Evolutionary conservation across 2,888 invertebrate genomes (phyloP).

Genomic region (Coenonympha glycerion): DNA sequence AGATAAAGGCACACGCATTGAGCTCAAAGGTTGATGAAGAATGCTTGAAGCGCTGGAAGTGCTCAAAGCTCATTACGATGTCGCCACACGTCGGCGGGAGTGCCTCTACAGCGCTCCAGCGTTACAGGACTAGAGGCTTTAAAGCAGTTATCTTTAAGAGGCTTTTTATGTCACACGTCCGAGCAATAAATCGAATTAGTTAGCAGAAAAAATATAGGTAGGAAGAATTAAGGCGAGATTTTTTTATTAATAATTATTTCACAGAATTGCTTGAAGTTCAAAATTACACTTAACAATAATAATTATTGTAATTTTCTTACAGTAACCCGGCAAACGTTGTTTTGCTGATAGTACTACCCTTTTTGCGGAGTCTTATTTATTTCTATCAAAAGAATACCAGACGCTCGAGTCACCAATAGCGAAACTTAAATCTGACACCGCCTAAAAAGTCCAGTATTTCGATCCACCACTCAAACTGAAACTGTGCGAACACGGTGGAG

Average conservation of each 20-base stretch:
- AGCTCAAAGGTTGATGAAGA: not conserved
- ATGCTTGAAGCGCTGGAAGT: slow-evolving; percentile 10
- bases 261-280: not conserved
- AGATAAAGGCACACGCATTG: not conserved
- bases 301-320: no score
- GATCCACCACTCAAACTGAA: slow-evolving; percentile 22
- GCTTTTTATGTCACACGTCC: slow-evolving; percentile 14
- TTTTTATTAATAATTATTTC: not conserved
- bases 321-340: no score
- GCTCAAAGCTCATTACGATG: slow-evolving; percentile 40
- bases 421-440: not conserved
- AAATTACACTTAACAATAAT: no score
- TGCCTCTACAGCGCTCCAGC: not conserved
- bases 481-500: slow-evolving; percentile 24
- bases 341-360: no score
- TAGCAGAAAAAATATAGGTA: not conserved
- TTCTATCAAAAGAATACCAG: no score
- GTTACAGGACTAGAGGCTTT: slow-evolving; percentile 17
- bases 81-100: slow-evolving; percentile 32
- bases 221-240: no score
- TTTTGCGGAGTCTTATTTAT: no score
- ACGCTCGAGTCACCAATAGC: not conserved
- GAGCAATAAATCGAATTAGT: not conserved
- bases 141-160: slow-evolving; percentile 16
- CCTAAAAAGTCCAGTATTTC: slow-evolving; percentile 14